Percentiles rank a stretch among this genome's conserved stretches.
Evolutionary conservation across 2,888 invertebrate genomes (phyloP).

Genomic region (Drosophila stalkeri): DNA sequence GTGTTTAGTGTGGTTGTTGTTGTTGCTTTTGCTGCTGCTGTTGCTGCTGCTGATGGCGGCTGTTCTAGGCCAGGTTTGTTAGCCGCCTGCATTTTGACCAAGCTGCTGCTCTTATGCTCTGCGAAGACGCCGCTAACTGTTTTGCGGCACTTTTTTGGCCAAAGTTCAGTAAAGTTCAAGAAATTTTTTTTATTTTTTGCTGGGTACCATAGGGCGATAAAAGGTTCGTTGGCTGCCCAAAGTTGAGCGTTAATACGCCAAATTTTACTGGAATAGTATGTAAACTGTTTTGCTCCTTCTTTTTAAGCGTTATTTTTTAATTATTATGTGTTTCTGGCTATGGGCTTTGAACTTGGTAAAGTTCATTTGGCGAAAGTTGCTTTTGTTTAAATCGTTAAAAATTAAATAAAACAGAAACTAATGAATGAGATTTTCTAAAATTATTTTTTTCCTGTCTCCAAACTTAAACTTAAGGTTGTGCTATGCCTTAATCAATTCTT

Average conservation of each 20-base stretch:
- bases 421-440: background rate
- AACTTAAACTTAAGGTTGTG: no score
- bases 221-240: constrained; percentile 17
- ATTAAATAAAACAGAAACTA: no score
- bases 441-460: background rate
- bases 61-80: constrained; percentile 66
- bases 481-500: no score
- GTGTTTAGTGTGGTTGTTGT: constrained; percentile 12
- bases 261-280: constrained; percentile 35
- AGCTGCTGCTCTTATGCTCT: constrained; percentile 36
- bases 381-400: background rate
- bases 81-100: constrained; percentile 54
- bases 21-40: constrained; percentile 2
- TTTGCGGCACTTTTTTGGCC: constrained; percentile 50
- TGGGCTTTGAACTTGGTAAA: constrained; percentile 27
- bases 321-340: constrained; percentile 8
- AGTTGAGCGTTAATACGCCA: constrained; percentile 36
- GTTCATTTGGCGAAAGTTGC: constrained; percentile 8
- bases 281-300: constrained; percentile 25
- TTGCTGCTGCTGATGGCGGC: constrained; percentile 34
- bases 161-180: constrained; percentile 66
- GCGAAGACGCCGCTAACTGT: constrained; percentile 49
- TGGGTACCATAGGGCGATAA: constrained; percentile 18
- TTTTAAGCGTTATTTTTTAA: background rate
- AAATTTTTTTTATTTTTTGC: constrained; percentile 34